phyloP scores from a whole-genome alignment of 1,140 invertebrate species.

The Macrocentrus cingulum region DNA sequence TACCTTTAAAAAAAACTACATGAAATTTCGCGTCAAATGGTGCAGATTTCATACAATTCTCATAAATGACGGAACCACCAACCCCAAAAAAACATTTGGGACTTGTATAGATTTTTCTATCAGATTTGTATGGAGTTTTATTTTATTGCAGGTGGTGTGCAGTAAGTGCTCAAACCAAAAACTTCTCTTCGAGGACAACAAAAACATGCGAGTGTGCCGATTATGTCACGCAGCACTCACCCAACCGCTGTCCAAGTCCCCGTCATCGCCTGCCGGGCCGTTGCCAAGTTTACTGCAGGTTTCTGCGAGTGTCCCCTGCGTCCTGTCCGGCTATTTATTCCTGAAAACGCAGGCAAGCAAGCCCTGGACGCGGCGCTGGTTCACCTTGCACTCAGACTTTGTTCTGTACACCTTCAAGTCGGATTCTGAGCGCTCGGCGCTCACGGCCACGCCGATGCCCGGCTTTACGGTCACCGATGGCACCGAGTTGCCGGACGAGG shows the following conservation, averaged over 20 bases:
- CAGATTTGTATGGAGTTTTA: not conserved
- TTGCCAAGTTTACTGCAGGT: slow-evolving; percentile 59
- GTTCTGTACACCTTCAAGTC: slow-evolving; percentile 68
- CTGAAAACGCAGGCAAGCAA: slow-evolving; percentile 63
- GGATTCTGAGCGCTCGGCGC: slow-evolving; percentile 61
- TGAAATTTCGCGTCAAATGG: too few species aligned
- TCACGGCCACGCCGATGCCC: slow-evolving; percentile 68
- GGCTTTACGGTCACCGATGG: slow-evolving; percentile 60
- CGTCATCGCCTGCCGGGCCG: slow-evolving; percentile 48
- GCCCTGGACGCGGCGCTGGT: slow-evolving; percentile 64
- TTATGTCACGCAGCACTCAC: slow-evolving; percentile 52
- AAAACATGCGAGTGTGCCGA: slow-evolving; percentile 57
- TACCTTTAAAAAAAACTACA: too few species aligned
- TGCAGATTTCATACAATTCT: too few species aligned
- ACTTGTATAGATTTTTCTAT: too few species aligned
- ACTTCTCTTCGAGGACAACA: slow-evolving; percentile 68
- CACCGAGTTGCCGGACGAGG: slow-evolving; percentile 45
- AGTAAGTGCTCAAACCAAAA: slow-evolving; percentile 70
- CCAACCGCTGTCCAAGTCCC: slow-evolving; percentile 48
- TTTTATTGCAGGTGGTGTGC: slow-evolving; percentile 65
- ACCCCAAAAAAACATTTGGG: too few species aligned
- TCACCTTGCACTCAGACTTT: slow-evolving; percentile 65
- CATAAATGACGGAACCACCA: too few species aligned
- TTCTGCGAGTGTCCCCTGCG: slow-evolving; percentile 60
- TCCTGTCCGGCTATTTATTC: slow-evolving; percentile 64